Percentiles rank a stretch among this genome's conserved stretches.
Evolutionary conservation across 2,888 invertebrate genomes (phyloP).

Genomic region (Acanthoscelides obtectus): DNA sequence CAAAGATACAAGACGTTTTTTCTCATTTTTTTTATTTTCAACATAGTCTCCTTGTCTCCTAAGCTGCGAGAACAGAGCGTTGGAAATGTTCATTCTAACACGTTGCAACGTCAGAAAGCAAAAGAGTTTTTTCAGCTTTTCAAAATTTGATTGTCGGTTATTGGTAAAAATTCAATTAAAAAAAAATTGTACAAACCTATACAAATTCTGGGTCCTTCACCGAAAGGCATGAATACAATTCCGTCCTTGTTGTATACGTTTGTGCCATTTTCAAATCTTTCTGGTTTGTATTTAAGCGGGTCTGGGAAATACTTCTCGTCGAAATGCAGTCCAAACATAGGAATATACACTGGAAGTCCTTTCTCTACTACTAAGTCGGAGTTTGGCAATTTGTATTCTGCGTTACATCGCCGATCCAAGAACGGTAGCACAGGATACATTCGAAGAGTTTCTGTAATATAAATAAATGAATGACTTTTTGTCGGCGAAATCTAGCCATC

Average conservation of each 20-base stretch:
- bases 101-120: too few species aligned
- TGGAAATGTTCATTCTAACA: too few species aligned
- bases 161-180: too few species aligned
- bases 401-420: conserved; percentile 32
- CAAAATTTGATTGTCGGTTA: too few species aligned
- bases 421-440: conserved; percentile 43
- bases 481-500: too few species aligned
- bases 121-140: too few species aligned
- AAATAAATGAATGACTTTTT: too few species aligned
- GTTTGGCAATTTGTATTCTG: conserved; percentile 32
- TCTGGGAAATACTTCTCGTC: conserved; percentile 34
- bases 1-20: too few species aligned
- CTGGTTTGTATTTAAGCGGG: conserved; percentile 34
- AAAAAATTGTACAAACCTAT: too few species aligned
- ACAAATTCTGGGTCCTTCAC: conserved; percentile 29
- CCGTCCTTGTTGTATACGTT: conserved; percentile 17
- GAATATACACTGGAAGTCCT: conserved; percentile 39
- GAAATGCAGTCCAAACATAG: conserved; percentile 29
- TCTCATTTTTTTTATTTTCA: too few species aligned
- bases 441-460: conserved; percentile 45
- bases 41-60: too few species aligned
- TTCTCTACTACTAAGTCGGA: conserved; percentile 35
- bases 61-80: too few species aligned
- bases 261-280: conserved; percentile 23
- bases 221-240: conserved; percentile 31